phyloP scores from a whole-genome alignment of 2,888 invertebrate species.

The Eudemis profundana region DNA sequence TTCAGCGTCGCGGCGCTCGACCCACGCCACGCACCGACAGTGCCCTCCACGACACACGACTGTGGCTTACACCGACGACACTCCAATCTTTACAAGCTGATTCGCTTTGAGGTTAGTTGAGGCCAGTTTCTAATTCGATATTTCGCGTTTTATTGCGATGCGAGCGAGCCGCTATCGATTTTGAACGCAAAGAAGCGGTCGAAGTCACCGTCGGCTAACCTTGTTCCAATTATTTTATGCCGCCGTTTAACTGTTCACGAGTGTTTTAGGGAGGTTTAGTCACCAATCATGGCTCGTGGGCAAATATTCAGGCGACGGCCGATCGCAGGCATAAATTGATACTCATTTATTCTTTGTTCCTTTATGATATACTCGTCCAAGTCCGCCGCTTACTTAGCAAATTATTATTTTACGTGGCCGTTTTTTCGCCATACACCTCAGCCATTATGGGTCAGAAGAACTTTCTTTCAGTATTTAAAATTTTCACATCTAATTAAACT shows the following conservation, averaged over 20 bases:
- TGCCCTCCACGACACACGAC: not conserved
- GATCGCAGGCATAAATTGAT: conserved; percentile 1
- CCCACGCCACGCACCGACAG: not conserved
- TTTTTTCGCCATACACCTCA: too few species aligned
- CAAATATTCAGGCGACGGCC: conserved; percentile 14
- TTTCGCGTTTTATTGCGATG: conserved; percentile 52
- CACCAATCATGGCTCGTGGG: conserved; percentile 18
- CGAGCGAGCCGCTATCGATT: conserved; percentile 74
- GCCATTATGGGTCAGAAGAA: too few species aligned
- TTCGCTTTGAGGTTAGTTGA: conserved; percentile 69
- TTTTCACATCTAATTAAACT: too few species aligned
- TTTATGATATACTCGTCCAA: not conserved
- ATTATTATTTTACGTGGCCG: too few species aligned
- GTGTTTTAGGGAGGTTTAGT: conserved; percentile 51
- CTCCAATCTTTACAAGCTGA: conserved; percentile 70
- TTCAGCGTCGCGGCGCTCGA: conserved; percentile 37
- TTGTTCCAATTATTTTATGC: conserved; percentile 69
- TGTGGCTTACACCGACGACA: conserved; percentile 21
- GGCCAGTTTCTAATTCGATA: conserved; percentile 45
- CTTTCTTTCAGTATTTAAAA: too few species aligned
- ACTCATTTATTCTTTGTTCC: conserved; percentile 1
- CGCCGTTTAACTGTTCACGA: conserved; percentile 50
- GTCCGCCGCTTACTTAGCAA: too few species aligned
- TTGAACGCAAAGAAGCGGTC: conserved; percentile 69
- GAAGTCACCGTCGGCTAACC: conserved; percentile 65